Conservation (phyloP, 2,888 invertebrate genomes). For the Diplolepis rosae region DNA sequence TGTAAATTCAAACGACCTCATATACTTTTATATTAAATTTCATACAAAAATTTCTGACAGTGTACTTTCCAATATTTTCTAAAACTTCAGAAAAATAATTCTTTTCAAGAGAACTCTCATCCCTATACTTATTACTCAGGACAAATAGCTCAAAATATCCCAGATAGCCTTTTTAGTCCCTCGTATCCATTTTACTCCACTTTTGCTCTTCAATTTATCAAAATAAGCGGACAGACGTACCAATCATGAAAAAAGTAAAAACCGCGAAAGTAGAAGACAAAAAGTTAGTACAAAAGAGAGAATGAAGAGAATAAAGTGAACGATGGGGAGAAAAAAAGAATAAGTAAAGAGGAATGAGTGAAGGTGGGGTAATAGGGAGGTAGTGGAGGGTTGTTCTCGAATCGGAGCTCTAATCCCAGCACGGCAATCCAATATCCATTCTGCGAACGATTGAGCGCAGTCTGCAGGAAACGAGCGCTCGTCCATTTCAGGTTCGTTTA, state of each 20-base stretch:
- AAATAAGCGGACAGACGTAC: conserved; percentile 29
- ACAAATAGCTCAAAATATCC: conserved; percentile 27
- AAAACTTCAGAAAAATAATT: background rate
- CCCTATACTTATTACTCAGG: conserved; percentile 1
- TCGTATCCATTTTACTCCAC: conserved; percentile 4
- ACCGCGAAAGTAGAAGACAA: conserved; percentile 24
- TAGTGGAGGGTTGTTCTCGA: conserved; percentile 39
- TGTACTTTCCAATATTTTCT: background rate
- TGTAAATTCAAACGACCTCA: too few relatives aligned
- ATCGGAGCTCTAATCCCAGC: conserved; percentile 55
- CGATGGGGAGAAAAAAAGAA: conserved; percentile 22
- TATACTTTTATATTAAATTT: too few relatives aligned
- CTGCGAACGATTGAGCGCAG: conserved; percentile 54
- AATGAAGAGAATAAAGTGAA: conserved; percentile 24
- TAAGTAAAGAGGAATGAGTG: conserved; percentile 21
- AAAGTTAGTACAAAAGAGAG: conserved; percentile 19
- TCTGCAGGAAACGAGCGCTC: conserved; percentile 54
- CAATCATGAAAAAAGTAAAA: conserved; percentile 27
- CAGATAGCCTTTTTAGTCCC: background rate
- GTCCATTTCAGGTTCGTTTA: conserved; percentile 60
- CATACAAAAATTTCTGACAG: too few relatives aligned
- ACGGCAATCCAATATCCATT: conserved; percentile 59
- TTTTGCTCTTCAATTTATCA: conserved; percentile 29
- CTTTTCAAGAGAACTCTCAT: background rate
- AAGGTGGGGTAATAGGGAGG: conserved; percentile 15